Evolutionary conservation across 1,140 invertebrate species (phyloP), one percentile per base, ranked within the genome.

Genomic region (Drosophila tsacasi): DNA sequence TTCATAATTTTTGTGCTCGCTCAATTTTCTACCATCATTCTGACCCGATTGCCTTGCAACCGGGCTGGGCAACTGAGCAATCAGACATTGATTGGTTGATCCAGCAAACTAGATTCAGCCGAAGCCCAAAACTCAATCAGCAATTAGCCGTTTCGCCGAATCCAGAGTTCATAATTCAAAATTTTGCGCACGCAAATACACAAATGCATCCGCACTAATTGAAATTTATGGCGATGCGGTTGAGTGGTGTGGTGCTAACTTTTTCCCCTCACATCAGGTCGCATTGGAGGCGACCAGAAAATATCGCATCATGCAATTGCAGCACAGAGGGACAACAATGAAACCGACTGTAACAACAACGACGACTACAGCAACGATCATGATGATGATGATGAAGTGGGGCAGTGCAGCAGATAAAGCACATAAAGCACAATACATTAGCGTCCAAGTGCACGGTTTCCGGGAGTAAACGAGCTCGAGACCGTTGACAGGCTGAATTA

Each of bases 131-230:
- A 73, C 64, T 84, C 81, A 72, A 68, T 81, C 62, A 79, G 63
- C 67, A 84, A 84, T 84, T 84, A 84, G 77, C 72, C 79, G 27
- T 44, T 30, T 61, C 44, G 68, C 62, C 64, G 52, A 80, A 64
- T 72, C 46, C 76, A 25, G 65, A 80, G 73, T 84, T 84, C 81
- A 84, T 81, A 84, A 77, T 84, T 84, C 81, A 84, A 69, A 83
- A 79, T 83, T 83, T 83, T 66, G 72, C 61, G 32, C 64, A 57
- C 73, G 47, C 58, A 80, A 71, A 76, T 76, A 64, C 65, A 46
- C 72, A 68, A 68, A 65, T 74, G 39, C 71, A 73, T 74, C 61
- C 66, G 58, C 44, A 52, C 63, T 84, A 75, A 84, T 84, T 69
- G 30, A 63, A 84, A 84, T 84, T 84, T 76, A 80, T 80, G 71